Base-by-base conservation (phyloP, 2,797 vertebrate species). In the Hemibagrus guttatus region DNA sequence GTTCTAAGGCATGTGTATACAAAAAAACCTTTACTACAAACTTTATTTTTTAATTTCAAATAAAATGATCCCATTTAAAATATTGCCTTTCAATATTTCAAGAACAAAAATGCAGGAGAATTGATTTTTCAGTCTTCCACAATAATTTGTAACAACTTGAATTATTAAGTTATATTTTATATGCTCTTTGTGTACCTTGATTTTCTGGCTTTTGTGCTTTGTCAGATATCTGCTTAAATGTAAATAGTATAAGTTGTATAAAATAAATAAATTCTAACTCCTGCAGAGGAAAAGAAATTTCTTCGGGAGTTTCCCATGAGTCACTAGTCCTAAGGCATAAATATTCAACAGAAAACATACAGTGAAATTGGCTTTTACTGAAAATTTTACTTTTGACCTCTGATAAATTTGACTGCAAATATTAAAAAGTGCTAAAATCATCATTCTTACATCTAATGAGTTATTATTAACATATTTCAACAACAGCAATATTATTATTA, bases 181-280 rank as follows among this genome's bases (percentile, higher is more conserved):
- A 28, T 28, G 21, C 26, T 64, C 12, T 66, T 64, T 64, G 59
- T 64, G 16, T 64, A 28, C 61, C 31, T 13, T 19, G 42, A 81
- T 81, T 81, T 81, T 81, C 42, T 66, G 80, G 17, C 26, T 49
- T 66, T 52, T 4, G 21, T 21, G 9, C 4, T 66, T n/a, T 52
- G 16, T 52, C 59, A 82, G 63, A 21, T 82, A 66, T 31, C 42
- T 66, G 61, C n/a, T 66, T 82, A 52, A 81, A 66, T 52, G 54
- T 64, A 49, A 81, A 81, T 64, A 66, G 9, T 6, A 26, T 64
- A 52, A 28, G 61, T 6, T 66, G 39, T 16, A n/a, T 49, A 31
- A 66, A 81, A 52, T 49, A 64, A 81, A 66, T 2, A 49, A 59
- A 61, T 80, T 56, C 28, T 28, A 5, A 5, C 19, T 79, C 19